phyloP scores from a whole-genome alignment of 1,140 invertebrate genomes.

The Hesperophylax magnus region DNA sequence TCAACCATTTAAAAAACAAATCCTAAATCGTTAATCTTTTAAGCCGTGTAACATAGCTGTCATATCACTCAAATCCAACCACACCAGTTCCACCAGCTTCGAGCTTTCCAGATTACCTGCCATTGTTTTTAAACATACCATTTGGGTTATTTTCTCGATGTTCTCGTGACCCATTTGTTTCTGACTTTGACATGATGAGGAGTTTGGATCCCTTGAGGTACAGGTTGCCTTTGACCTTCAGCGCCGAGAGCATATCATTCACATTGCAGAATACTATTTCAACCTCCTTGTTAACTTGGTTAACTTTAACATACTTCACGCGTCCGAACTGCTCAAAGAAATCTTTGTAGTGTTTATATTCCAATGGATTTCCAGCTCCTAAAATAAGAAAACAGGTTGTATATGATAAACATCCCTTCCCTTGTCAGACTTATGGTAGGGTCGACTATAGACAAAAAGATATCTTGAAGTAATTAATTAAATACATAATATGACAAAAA shows the following conservation, averaged over 20 bases:
- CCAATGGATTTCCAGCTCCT: not conserved
- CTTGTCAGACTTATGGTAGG: no score
- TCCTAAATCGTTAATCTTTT: no score
- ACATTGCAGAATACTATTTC: not conserved
- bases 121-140: not conserved
- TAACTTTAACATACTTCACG: not conserved
- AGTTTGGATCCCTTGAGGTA: not conserved
- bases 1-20: no score
- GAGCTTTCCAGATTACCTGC: no score
- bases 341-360: not conserved
- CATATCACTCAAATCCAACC: no score
- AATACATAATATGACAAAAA: no score
- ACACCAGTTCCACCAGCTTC: no score
- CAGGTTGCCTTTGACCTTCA: not conserved
- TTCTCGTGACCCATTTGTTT: not conserved
- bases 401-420: not conserved
- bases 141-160: not conserved
- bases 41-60: no score
- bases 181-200: not conserved
- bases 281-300: not conserved
- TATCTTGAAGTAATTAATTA: no score
- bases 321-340: constrained; percentile 51
- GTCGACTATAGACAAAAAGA: no score
- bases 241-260: no score
- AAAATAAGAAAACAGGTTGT: not conserved